Evolutionary conservation across 2,113 vertebrate species (phyloP).

Genomic region (Tragelaphus strepsiceros): DNA sequence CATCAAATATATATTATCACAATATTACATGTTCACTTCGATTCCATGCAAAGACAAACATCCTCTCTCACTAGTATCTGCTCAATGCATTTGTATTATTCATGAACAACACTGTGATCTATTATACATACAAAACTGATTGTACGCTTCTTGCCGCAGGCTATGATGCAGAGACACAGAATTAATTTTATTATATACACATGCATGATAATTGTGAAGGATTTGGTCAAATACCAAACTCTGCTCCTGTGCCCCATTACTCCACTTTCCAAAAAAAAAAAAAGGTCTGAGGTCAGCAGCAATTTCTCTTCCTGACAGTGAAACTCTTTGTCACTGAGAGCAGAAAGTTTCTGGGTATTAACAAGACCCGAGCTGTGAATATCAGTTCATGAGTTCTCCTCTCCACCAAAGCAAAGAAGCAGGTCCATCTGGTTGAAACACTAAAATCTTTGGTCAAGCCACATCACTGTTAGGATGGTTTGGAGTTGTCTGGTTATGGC

Average conservation of each 20-base stretch:
- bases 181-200: conserved; percentile 99
- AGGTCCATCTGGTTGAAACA: conserved; percentile 58
- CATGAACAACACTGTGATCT: conserved; percentile 99
- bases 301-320: conserved; percentile 79
- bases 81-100: conserved; percentile 98
- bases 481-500: neutral
- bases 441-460: conserved; percentile 55
- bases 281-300: conserved; percentile 79
- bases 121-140: conserved; percentile 99
- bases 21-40: conserved; percentile 99
- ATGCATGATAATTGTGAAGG: conserved; percentile 98
- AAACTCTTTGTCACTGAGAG: conserved; percentile 81
- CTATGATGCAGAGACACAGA: conserved; percentile 94
- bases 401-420: conserved; percentile 59
- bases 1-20: conserved; percentile 99
- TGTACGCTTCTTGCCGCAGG: conserved; percentile 93
- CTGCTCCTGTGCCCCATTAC: conserved; percentile 80
- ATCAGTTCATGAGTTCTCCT: conserved; percentile 53
- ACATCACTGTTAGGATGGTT: neutral
- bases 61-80: conserved; percentile 93
- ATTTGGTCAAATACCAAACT: conserved; percentile 94
- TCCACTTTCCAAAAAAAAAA: conserved; percentile 79
- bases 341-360: conserved; percentile 78
- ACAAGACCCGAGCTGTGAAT: conserved; percentile 72
- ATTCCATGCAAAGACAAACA: conserved; percentile 99